Evolutionary conservation across 2,888 invertebrate species (phyloP), one percentile per base, ranked within the genome.

Genomic region (Malacosoma neustria): DNA sequence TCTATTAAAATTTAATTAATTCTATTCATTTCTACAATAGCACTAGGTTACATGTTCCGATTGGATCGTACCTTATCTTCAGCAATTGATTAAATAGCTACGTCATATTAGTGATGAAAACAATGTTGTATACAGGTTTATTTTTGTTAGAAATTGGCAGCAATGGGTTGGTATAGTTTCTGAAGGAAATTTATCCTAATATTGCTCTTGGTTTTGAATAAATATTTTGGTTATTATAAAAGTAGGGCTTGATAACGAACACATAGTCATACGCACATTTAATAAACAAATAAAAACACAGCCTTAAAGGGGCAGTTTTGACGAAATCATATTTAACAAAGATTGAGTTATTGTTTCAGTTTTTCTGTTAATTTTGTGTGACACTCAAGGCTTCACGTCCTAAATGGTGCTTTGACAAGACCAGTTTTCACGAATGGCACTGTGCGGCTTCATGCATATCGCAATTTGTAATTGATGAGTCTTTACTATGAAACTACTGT

Each of bases 401-500:
- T 55, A 57, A 55, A 63, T 51, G 61, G 72, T 80, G 79, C 76
- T 66, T 57, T 61, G 56, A 61, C 67, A 72, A 72, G 56, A 67
- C 55, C 61, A 68, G 57, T 65, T 70, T 66, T 76, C 79, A 75
- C 72, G 65, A 70, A 63, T 68, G 67, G 70, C 57, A 66, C 54
- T 68, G 80, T 81, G 77, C 70, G 63, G 66, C 54, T 59, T 71
- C 82, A 84, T 84, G 84, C 82, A 82, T 64, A 55, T 68, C 55
- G 65, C 60, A 64, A 61, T 63, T 57, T 52, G 54, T 61, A 59
- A 55, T 47, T 59, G 66, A 64, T 56, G 61, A 62, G 57, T 67
- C 51, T 61, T 57, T 65, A 73, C 72, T 79, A 70, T 69, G n/a
- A 63, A 73, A 72, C 75, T 76, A 81, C 72, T 52, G 49, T 59